phyloP scores from a whole-genome alignment of 1,140 invertebrate genomes.

The Notospermus geniculatus region DNA sequence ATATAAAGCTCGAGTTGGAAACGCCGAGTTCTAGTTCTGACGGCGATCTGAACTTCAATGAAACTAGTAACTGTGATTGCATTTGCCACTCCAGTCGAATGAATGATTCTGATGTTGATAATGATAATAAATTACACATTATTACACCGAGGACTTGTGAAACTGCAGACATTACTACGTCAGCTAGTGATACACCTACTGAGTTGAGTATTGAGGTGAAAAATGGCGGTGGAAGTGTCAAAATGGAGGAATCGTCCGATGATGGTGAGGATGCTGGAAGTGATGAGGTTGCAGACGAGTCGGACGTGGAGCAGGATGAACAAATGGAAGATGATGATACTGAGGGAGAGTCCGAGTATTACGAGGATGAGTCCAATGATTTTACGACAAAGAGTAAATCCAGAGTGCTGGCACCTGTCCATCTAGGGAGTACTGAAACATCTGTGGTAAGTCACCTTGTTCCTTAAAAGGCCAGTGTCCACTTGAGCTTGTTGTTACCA shows the following conservation, averaged over 20 bases:
- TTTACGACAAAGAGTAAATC: background rate
- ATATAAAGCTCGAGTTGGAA: no score
- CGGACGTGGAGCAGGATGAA: conserved; percentile 26
- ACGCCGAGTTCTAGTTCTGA: no score
- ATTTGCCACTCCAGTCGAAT: no score
- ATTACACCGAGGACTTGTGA: background rate
- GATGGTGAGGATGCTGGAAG: conserved; percentile 30
- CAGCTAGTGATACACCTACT: background rate
- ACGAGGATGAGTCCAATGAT: background rate
- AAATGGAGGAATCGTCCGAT: conserved; percentile 13
- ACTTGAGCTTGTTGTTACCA: background rate
- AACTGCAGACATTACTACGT: background rate
- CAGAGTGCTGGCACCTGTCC: background rate
- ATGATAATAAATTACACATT: background rate
- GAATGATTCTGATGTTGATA: no score
- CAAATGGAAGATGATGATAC: conserved; percentile 22
- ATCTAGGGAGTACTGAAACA: background rate
- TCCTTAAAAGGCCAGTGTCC: background rate
- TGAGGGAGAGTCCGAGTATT: conserved; percentile 14
- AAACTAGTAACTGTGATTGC: no score
- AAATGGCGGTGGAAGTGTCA: background rate
- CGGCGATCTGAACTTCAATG: no score
- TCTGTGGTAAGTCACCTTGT: no score
- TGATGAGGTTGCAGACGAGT: conserved; percentile 16
- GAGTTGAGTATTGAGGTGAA: background rate